Conservation (phyloP, 2,797 vertebrate species). For the Alauda arvensis region DNA sequence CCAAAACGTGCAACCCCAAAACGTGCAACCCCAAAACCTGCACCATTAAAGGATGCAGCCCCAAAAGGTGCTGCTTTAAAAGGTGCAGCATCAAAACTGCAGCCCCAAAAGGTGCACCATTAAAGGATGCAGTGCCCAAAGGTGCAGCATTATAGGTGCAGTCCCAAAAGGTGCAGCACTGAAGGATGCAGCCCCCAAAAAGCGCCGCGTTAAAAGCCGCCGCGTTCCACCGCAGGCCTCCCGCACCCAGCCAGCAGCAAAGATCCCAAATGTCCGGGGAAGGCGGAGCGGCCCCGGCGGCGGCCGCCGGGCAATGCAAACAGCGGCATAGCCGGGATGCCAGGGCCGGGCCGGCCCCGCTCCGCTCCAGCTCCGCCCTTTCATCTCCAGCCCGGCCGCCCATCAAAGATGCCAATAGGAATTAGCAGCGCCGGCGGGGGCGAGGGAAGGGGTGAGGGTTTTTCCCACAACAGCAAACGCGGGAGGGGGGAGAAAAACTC, state of each 20-base stretch:
- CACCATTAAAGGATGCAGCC: neutral
- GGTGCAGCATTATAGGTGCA: neutral
- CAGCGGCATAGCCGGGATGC: neutral
- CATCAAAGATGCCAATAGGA: constrained; percentile 61
- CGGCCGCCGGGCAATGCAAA: neutral
- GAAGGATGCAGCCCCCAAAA: neutral
- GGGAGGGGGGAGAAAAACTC: neutral
- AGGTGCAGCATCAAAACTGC: neutral
- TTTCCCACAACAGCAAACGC: neutral
- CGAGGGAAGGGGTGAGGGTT: neutral
- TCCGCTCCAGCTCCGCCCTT: neutral
- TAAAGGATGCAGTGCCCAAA: neutral
- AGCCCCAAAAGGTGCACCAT: neutral
- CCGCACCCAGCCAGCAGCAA: neutral
- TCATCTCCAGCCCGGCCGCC: constrained; percentile 36
- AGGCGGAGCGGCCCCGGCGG: neutral
- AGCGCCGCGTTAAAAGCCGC: rapidly evolving
- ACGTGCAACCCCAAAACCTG: no score
- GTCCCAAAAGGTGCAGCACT: neutral
- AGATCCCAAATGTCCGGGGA: neutral
- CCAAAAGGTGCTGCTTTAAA: neutral
- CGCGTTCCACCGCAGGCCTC: rapidly evolving
- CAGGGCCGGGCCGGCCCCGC: neutral
- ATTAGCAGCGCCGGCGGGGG: constrained; percentile 42
- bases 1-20: no score